These are phyloP conservation scores for Centropristis striata DNA, from an alignment of 2,113 vertebrate genomes.

Conservation along the genomic window DNA sequence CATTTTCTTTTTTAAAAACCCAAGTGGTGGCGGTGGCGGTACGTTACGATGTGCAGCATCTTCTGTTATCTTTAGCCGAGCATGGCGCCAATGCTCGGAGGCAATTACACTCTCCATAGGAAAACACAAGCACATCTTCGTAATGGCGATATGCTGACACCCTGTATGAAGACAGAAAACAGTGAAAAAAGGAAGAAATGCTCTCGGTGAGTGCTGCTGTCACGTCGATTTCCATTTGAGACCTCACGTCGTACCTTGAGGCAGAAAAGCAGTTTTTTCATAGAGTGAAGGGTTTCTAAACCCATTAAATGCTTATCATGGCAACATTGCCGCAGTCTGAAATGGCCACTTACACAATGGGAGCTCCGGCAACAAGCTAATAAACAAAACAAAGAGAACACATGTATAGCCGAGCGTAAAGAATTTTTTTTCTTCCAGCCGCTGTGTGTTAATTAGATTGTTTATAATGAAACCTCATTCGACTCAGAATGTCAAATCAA, in stretches of 20 bases:
- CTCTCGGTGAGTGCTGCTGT: slow-evolving; percentile 51
- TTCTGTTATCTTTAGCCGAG: slow-evolving; percentile 33
- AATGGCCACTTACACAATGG: slow-evolving; percentile 61
- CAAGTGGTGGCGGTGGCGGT: background rate
- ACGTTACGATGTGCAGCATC: background rate
- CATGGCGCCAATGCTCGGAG: slow-evolving; percentile 64
- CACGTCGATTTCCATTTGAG: slow-evolving; percentile 55
- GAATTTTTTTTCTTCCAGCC: slow-evolving; percentile 15
- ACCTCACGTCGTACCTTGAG: slow-evolving; percentile 36
- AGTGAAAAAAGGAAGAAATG: slow-evolving; percentile 25
- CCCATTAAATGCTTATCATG: slow-evolving; percentile 59
- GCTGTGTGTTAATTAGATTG: slow-evolving; percentile 28
- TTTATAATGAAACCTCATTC: no score
- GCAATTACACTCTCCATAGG: slow-evolving; percentile 53
- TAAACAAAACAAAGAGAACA: slow-evolving; percentile 49
- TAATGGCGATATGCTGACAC: slow-evolving; percentile 52
- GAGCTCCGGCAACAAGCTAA: slow-evolving; percentile 51
- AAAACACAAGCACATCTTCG: slow-evolving; percentile 43
- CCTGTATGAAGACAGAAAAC: slow-evolving; percentile 24
- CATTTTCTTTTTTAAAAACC: no score
- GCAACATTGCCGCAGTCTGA: slow-evolving; percentile 44
- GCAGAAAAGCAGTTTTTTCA: slow-evolving; percentile 41
- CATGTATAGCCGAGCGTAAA: slow-evolving; percentile 10
- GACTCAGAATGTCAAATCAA: no score
- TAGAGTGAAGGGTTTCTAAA: slow-evolving; percentile 45